A percentile compares a stretch with the other conserved stretches of the same genome.
These are phyloP conservation scores for Tridacna crocea DNA, from an alignment of 2,888 invertebrate species.

Conservation along the genomic window DNA sequence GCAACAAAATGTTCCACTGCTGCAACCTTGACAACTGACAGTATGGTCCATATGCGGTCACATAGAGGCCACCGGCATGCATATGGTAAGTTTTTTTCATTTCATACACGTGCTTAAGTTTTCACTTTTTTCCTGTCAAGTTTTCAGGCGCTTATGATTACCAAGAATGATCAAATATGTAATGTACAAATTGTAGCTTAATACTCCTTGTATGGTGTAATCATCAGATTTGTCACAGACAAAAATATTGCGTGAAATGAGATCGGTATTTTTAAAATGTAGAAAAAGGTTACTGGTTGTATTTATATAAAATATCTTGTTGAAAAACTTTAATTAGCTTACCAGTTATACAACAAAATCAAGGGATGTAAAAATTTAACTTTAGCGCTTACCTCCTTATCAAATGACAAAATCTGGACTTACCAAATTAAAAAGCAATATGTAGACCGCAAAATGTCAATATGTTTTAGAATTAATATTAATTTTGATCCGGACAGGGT, in stretches of 20 bases:
- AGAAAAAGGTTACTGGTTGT: too few relatives aligned
- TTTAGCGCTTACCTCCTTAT: not conserved
- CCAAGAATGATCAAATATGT: not conserved
- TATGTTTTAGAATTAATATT: too few relatives aligned
- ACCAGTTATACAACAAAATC: too few relatives aligned
- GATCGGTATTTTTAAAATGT: not conserved
- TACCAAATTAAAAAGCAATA: too few relatives aligned
- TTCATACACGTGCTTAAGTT: not conserved
- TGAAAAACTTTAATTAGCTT: not conserved
- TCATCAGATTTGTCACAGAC: too few relatives aligned
- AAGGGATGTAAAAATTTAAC: too few relatives aligned
- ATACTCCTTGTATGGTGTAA: not conserved
- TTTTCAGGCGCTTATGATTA: too few relatives aligned
- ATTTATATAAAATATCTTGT: not conserved
- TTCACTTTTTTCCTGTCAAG: too few relatives aligned
- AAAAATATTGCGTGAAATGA: not conserved
- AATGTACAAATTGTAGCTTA: not conserved
- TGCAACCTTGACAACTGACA: conserved; percentile 46
- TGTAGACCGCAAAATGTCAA: too few relatives aligned
- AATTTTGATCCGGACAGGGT: not conserved
- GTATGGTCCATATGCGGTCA: conserved; percentile 42
- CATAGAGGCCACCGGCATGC: conserved; percentile 47
- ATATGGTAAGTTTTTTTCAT: conserved; percentile 39
- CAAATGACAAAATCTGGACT: not conserved
- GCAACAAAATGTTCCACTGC: conserved; percentile 55